Percentiles rank a stretch among this genome's conserved stretches.
Evolutionary conservation across 2,888 invertebrate species (phyloP).

Genomic region (Pseudococcus viburni): DNA sequence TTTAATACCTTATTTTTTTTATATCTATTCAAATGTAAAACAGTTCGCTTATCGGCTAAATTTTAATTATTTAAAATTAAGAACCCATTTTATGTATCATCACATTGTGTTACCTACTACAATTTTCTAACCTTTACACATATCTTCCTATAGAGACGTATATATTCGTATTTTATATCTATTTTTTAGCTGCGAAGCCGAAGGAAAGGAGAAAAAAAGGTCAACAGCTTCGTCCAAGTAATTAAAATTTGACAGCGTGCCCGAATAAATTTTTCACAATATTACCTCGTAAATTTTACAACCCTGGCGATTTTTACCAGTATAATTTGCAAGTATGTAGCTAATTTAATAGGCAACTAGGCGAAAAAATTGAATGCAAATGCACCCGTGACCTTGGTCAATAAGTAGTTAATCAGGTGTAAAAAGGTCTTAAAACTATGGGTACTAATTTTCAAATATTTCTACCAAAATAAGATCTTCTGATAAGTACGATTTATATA

Average conservation of each 20-base stretch:
- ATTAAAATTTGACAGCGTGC: slow-evolving; percentile 53
- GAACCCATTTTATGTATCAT: slow-evolving; percentile 21
- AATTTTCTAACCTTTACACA: slow-evolving; percentile 15
- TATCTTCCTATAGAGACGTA: not conserved
- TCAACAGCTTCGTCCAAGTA: slow-evolving; percentile 18
- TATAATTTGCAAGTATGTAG: not conserved
- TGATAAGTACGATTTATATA: too few relatives aligned
- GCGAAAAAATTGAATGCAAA: not conserved
- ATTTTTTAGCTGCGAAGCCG: not conserved
- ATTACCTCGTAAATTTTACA: slow-evolving; percentile 36
- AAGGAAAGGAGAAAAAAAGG: slow-evolving; percentile 15
- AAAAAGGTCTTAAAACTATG: not conserved
- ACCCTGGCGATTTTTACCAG: not conserved
- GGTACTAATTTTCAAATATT: not conserved
- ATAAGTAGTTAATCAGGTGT: not conserved
- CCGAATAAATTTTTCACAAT: slow-evolving; percentile 6
- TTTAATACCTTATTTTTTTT: slow-evolving; percentile 32
- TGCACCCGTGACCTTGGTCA: not conserved
- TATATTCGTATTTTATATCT: slow-evolving; percentile 4
- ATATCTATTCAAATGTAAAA: slow-evolving; percentile 53
- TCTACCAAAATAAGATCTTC: too few relatives aligned
- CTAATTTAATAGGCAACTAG: not conserved
- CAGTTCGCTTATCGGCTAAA: slow-evolving; percentile 46
- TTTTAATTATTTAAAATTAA: slow-evolving; percentile 54
- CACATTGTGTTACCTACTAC: slow-evolving; percentile 19